Conservation (phyloP, 2,797 vertebrate genomes). For the Hydrolagus colliei region DNA sequence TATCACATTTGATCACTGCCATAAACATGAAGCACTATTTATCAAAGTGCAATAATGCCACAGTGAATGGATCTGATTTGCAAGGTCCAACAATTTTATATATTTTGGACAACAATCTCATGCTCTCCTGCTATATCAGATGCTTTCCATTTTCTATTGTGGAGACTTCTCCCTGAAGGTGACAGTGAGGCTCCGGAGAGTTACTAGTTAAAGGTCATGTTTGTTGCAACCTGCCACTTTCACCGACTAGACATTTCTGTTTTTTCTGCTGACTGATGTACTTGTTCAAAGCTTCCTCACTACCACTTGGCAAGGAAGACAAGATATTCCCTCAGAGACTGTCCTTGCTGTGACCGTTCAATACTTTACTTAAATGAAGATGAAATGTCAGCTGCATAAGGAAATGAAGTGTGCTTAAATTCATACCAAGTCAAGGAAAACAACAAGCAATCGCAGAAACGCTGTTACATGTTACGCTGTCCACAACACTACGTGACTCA, state of each 20-base stretch:
- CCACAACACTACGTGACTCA: background rate
- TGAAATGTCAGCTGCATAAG: conserved; percentile 14
- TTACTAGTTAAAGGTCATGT: background rate
- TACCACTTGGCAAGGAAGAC: background rate
- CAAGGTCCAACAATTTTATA: background rate
- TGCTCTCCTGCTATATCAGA: background rate
- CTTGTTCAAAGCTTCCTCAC: background rate
- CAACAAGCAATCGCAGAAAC: background rate
- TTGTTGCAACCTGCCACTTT: conserved; percentile 1
- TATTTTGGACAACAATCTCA: no score
- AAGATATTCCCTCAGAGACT: conserved; percentile 24
- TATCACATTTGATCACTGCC: background rate
- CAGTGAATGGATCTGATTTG: background rate
- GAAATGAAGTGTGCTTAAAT: conserved; percentile 1
- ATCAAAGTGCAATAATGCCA: background rate
- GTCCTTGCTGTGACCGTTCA: conserved; percentile 29
- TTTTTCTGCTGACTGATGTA: conserved; percentile 18
- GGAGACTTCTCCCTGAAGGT: background rate
- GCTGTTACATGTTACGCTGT: background rate
- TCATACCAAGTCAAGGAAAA: background rate
- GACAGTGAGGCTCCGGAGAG: background rate
- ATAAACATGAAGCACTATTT: background rate
- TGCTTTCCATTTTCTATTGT: background rate
- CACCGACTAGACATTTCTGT: background rate
- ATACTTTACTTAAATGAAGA: conserved; percentile 27